Evolutionary conservation across 2,113 vertebrate species (phyloP), one percentile per base, ranked within the genome.

Genomic region (Pontoporia blainvillei): DNA sequence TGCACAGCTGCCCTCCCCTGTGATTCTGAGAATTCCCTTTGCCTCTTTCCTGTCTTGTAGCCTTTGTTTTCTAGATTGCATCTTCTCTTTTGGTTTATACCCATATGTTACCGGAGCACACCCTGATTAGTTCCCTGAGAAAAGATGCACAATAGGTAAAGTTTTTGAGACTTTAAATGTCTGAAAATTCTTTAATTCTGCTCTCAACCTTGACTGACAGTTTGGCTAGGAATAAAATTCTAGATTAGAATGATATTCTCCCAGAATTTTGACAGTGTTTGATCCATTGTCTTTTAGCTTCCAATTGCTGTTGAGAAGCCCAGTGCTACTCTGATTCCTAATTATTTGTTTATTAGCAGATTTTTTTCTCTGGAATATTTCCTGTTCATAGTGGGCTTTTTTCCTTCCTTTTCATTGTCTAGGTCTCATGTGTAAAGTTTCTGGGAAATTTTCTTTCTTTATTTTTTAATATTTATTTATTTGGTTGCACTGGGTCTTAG

Each of bases 341-440:
- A 59, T 82, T 92, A 82, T 92, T 93, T 95, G 36, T 90, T 36
- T 86, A 41, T 69, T 73, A 67, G 31, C n/a, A 93, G 39, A 46
- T 57, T 78, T 88, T 95, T 87, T 57, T 72, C 12, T 90, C 39
- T 89, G 64, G 46, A 94, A 81, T 95, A 90, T 94, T 87, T 87
- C 27, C 27, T 72, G 6, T 34, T 93, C 34, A 59, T 17, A 78
- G 18, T 71, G 49, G 5, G 3, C 62, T 8, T 46, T 20, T 1
- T 14, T 36, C 54, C 36, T 82, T 71, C 21, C 46, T 75, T 13
- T 78, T n/a, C 46, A 64, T 64, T 75, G 8, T 36, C 23, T 87
- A 4, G 3, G 23, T 82, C 20, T 90, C 59, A 93, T 62, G 5
- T 94, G 46, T 73, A 88, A 91, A 69, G 85, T 93, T 96, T 87